Evolutionary conservation across 2,113 vertebrate species (phyloP).

Genomic region (Alethe diademata): DNA sequence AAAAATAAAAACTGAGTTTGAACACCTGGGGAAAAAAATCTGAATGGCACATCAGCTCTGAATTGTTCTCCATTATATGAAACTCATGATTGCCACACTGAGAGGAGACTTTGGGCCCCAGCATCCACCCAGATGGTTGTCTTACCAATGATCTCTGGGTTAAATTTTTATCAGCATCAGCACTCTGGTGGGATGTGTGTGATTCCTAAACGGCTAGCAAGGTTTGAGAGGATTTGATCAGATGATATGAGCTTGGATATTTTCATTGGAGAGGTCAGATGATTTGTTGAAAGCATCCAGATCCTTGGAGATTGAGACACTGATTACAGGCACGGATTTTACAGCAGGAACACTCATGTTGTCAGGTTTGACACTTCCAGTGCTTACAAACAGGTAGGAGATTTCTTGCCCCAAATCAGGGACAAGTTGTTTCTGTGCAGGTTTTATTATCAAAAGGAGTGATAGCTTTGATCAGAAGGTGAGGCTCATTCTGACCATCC

Average conservation of each 20-base stretch:
- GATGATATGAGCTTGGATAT: constrained; percentile 10
- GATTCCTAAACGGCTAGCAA: neutral
- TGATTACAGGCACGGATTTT: neutral
- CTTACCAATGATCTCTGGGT: neutral
- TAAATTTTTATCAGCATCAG: neutral
- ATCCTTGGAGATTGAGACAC: neutral
- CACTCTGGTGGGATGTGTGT: neutral
- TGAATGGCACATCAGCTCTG: neutral
- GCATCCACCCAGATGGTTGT: neutral
- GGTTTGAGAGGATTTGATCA: constrained; percentile 31
- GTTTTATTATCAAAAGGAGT: neutral
- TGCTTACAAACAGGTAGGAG: neutral
- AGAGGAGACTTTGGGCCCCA: neutral
- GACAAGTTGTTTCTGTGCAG: neutral
- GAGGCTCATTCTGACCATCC: neutral
- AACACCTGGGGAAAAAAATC: neutral
- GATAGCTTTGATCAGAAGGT: neutral
- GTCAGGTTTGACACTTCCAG: neutral
- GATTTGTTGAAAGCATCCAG: neutral
- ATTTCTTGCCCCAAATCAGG: neutral
- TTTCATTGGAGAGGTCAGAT: neutral
- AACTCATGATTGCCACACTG: neutral
- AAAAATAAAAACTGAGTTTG: neutral
- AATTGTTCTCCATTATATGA: neutral
- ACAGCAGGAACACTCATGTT: neutral